phyloP scores from a whole-genome alignment of 1,140 invertebrate genomes.

The Drosophila miranda region DNA sequence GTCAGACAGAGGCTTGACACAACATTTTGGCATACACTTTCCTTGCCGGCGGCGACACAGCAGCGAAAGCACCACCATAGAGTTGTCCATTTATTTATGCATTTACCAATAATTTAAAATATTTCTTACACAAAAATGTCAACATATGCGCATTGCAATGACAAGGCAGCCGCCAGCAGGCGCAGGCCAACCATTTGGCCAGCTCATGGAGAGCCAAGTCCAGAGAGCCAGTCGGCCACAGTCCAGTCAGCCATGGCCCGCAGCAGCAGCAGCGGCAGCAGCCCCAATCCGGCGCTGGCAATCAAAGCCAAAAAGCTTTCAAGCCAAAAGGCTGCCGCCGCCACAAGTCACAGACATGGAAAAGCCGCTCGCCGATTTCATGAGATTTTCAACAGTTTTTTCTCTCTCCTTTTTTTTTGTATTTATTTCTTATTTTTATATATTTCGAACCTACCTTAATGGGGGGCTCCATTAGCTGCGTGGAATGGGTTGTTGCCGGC shows the following conservation, averaged over 20 bases:
- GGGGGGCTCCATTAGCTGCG: constrained; percentile 12
- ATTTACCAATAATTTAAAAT: constrained; percentile 72
- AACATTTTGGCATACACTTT: constrained; percentile 69
- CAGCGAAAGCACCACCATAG: constrained; percentile 13
- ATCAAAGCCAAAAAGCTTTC: constrained; percentile 72
- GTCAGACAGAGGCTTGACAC: constrained; percentile 35
- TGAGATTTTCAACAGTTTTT: constrained; percentile 64
- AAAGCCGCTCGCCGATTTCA: constrained; percentile 68
- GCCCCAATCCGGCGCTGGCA: constrained; percentile 22
- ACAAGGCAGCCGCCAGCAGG: constrained; percentile 44
- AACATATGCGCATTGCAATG: constrained; percentile 74
- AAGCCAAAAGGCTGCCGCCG: constrained; percentile 62
- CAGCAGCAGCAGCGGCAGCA: constrained; percentile 28
- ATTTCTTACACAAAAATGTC: constrained; percentile 70
- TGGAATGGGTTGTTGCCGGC: neutral
- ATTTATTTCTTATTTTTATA: constrained; percentile 42
- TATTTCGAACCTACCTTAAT: constrained; percentile 5
- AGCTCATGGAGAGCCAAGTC: constrained; percentile 13
- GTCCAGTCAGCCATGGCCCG: constrained; percentile 57
- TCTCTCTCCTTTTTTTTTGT: constrained; percentile 22
- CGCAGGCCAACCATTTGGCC: constrained; percentile 7
- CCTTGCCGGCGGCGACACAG: constrained; percentile 46
- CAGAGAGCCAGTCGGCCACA: constrained; percentile 34
- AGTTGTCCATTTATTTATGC: constrained; percentile 42
- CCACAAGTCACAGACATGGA: constrained; percentile 49